Conservation (phyloP, 1,140 invertebrate genomes). For the Galendromus occidentalis region DNA sequence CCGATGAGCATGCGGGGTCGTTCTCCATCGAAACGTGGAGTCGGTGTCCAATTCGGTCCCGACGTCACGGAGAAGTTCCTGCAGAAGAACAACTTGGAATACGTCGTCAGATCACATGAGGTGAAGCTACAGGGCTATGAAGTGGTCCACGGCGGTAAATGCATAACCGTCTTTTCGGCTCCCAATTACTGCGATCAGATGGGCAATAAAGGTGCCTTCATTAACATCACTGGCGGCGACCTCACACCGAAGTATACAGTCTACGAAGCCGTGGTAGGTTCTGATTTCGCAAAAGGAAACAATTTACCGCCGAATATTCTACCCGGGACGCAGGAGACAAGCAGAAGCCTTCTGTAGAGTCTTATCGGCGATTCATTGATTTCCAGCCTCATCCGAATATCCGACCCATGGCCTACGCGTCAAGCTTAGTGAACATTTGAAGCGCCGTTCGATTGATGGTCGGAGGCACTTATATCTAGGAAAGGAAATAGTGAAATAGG, state of each 20-base stretch:
- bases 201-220: conserved; percentile 94
- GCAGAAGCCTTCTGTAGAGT: conserved; percentile 12
- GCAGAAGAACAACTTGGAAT: conserved; percentile 63
- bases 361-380: conserved; percentile 22
- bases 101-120: conserved; percentile 88
- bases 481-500: too few relatives aligned
- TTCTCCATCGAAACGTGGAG: conserved; percentile 81
- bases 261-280: conserved; percentile 77
- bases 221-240: conserved; percentile 74
- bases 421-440: conserved; percentile 19
- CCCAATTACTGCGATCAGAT: conserved; percentile 99
- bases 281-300: background rate
- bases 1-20: conserved; percentile 68
- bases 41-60: conserved; percentile 95
- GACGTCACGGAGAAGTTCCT: conserved; percentile 81
- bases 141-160: conserved; percentile 73
- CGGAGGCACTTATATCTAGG: too few relatives aligned
- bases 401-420: conserved; percentile 83
- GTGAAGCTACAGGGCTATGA: conserved; percentile 95
- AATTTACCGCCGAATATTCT: background rate
- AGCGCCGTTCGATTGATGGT: conserved; percentile 13
- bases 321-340: background rate
- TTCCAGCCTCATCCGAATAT: conserved; percentile 87
- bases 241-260: conserved; percentile 72
- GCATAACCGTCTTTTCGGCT: conserved; percentile 89